Evolutionary conservation across 1,140 invertebrate species (phyloP).

Genomic region (Dryas iulia): DNA sequence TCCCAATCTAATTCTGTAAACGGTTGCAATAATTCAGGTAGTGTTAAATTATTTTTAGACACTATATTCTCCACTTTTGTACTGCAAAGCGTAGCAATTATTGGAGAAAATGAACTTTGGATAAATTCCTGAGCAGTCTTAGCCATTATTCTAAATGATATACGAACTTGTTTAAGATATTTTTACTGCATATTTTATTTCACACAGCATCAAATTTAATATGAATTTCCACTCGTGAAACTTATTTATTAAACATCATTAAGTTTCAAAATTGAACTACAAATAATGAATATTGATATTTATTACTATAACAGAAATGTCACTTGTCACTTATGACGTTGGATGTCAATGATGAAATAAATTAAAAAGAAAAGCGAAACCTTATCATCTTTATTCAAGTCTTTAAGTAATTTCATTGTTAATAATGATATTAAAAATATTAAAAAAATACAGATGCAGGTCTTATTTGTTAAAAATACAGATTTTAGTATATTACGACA

Average conservation of each 20-base stretch:
- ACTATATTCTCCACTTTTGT: slow-evolving; percentile 90
- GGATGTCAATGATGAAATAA: too few species aligned
- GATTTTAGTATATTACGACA: too few species aligned
- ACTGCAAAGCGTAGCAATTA: slow-evolving; percentile 92
- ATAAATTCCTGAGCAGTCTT: slow-evolving; percentile 92
- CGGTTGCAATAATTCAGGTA: slow-evolving; percentile 94
- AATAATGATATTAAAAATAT: too few species aligned
- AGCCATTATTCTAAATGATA: slow-evolving; percentile 73
- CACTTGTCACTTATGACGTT: background rate
- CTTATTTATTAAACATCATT: too few species aligned
- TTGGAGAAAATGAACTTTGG: slow-evolving; percentile 92
- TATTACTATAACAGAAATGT: background rate
- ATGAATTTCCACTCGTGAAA: background rate
- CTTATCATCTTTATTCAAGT: too few species aligned
- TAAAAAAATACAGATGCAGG: too few species aligned
- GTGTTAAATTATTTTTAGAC: slow-evolving; percentile 94
- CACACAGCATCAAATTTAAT: background rate
- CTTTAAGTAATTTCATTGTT: too few species aligned
- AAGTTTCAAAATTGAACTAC: background rate
- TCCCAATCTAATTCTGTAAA: slow-evolving; percentile 81
- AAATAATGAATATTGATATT: background rate
- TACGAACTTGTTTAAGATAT: background rate
- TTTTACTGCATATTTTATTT: background rate
- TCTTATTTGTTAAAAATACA: too few species aligned
- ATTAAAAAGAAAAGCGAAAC: too few species aligned